Evolutionary conservation across 2,797 vertebrate species (phyloP), one percentile per base, ranked within the genome.

Genomic region (Cryptoblepharus egeriae): DNA sequence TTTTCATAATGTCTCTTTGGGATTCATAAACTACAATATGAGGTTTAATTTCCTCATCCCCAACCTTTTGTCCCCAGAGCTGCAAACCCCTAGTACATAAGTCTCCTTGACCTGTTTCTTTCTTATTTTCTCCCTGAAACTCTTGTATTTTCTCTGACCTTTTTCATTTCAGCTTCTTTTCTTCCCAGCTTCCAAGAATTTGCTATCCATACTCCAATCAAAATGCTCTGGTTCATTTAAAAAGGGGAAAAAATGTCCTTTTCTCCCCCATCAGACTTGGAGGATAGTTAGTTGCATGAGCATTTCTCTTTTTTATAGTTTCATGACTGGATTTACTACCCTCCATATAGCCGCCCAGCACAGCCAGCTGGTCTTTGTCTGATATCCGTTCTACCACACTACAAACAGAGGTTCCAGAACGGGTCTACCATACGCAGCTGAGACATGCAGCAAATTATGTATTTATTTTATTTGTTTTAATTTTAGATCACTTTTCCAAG

Each of bases 361-460:
- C 22, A 83, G 84, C 35, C 90, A 90, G 89, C 45, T 82, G 81
- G 90, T 90, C 32, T 92, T 94, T 77, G 85, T 93, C 75, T 52
- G 80, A 92, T 77, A 85, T 84, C n/a, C 77, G 80, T 89, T 52
- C 80, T 88, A 90, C 87, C 6, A 30, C 81, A 0, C 72, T 82
- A n/a, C 68, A 37, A 57, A 89, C 79, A 15, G 77, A 84, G 12
- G 30, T n/a, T 2, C 84, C 87, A 3, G 74, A 70, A 64, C 37
- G n/a, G 18, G 4, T 42, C 57, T 74, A 67, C 0, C 81, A 90
- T 3, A 16, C 74, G 10, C 42, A 15, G 8, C 42, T 88, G n/a
- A 91, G 81, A 26, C 87, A 85, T 13, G 80, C 71, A 0, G 57
- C 8, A 6, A 39, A 68, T 52, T 49, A 49, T 49, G 45, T 49